These are phyloP conservation scores for Sinonovacula constricta DNA, from an alignment of 1,140 invertebrate species.

Conservation along the genomic window DNA sequence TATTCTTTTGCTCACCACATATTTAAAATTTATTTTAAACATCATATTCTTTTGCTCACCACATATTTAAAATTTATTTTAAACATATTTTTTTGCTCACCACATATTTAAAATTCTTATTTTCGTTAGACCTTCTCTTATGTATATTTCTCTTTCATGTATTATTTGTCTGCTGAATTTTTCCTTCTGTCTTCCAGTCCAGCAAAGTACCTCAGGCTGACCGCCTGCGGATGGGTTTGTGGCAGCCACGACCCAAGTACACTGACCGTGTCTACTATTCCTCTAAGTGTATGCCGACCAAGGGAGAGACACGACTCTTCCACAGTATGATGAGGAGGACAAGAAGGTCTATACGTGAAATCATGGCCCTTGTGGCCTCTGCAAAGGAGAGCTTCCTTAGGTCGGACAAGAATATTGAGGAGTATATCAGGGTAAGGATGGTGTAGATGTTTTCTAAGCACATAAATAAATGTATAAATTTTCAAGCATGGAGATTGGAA, in stretches of 20 bases:
- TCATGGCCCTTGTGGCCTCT: constrained; percentile 68
- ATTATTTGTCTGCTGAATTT: no score
- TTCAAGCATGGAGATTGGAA: no score
- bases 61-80: no score
- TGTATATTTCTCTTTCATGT: no score
- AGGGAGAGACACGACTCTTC: constrained; percentile 72
- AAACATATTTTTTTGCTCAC: no score
- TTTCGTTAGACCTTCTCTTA: no score
- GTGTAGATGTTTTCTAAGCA: no score
- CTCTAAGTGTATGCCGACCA: constrained; percentile 71
- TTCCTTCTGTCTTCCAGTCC: constrained; percentile 60
- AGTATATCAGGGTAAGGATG: constrained; percentile 70
- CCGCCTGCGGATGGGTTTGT: constrained; percentile 73
- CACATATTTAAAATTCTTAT: no score
- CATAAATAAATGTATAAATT: no score
- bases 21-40: no score
- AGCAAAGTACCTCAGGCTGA: constrained; percentile 73
- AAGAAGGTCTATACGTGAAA: constrained; percentile 64
- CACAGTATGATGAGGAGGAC: constrained; percentile 69
- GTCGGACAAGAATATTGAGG: constrained; percentile 73
- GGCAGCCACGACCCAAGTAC: constrained; percentile 72
- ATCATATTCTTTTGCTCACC: no score
- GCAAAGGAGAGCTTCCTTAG: constrained; percentile 71
- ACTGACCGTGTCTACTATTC: constrained; percentile 74
- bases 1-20: no score